These are phyloP conservation scores for Holothuria glaberrima DNA, from an alignment of 35 echinoderm and acorn worm species.

Conservation along the genomic window DNA sequence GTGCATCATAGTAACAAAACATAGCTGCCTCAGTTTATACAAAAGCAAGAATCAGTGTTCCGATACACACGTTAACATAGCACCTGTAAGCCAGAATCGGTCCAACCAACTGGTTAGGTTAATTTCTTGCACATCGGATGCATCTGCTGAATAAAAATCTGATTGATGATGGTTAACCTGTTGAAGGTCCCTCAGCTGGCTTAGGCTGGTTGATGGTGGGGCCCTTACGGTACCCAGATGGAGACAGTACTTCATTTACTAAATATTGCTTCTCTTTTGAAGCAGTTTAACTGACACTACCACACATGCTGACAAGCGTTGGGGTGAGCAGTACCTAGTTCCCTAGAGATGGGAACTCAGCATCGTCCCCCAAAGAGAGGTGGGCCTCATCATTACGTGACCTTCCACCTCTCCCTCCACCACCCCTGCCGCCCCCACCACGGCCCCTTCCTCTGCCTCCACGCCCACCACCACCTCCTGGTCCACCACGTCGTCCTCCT, in stretches of 20 bases:
- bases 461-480: slow-evolving; percentile 60
- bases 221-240: too few species aligned
- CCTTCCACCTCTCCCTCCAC: slow-evolving; percentile 60
- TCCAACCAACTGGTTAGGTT: too few species aligned
- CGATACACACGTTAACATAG: too few species aligned
- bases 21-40: too few species aligned
- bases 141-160: too few species aligned
- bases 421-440: slow-evolving; percentile 60
- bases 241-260: slow-evolving; percentile 46
- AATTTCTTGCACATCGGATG: too few species aligned
- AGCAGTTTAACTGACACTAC: slow-evolving; percentile 23
- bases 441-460: slow-evolving; percentile 33
- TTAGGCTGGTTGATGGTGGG: too few species aligned
- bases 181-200: too few species aligned
- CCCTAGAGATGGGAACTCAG: slow-evolving; percentile 85
- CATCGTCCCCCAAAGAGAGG: slow-evolving; percentile 71
- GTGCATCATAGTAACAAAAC: too few species aligned
- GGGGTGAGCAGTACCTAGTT: slow-evolving; percentile 18
- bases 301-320: background rate
- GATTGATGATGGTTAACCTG: too few species aligned
- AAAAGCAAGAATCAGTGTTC: too few species aligned
- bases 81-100: too few species aligned
- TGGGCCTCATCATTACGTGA: slow-evolving; percentile 59
- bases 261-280: slow-evolving; percentile 45
- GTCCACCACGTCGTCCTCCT: slow-evolving; percentile 63